Evolutionary conservation across 2,113 vertebrate genomes (phyloP).

Genomic region (Pituophis catenifer): DNA sequence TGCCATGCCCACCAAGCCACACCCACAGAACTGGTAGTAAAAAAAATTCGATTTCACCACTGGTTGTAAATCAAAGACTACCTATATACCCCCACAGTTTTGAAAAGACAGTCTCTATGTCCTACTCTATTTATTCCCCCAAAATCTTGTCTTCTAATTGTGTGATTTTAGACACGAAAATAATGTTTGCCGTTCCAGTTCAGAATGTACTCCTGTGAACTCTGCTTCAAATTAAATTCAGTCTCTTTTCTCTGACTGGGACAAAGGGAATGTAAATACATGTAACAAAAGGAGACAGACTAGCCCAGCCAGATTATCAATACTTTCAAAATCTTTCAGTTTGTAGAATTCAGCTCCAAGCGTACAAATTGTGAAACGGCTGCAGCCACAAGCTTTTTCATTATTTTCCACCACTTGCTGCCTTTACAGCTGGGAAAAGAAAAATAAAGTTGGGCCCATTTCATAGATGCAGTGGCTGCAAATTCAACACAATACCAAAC

Average conservation of each 20-base stretch:
- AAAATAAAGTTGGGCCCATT: neutral
- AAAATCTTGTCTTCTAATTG: neutral
- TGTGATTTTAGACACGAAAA: neutral
- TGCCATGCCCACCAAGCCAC: too few relatives aligned
- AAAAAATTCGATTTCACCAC: too few relatives aligned
- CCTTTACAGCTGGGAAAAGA: rapidly evolving
- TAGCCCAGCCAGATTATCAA: neutral
- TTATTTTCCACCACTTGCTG: neutral
- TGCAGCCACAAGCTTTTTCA: neutral
- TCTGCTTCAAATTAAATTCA: neutral
- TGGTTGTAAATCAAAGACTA: neutral
- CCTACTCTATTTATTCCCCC: too few relatives aligned
- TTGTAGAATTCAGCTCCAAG: neutral
- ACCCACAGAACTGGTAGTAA: too few relatives aligned
- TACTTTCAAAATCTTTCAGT: neutral
- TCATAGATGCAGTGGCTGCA: neutral
- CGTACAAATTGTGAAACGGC: neutral
- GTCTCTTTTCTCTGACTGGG: neutral
- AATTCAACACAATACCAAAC: neutral
- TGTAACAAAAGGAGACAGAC: neutral
- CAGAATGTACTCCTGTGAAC: neutral
- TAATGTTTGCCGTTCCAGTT: neutral
- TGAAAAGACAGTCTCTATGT: neutral
- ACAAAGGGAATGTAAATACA: neutral
- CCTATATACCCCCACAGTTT: neutral